Evolutionary conservation across 1,140 invertebrate species (phyloP).

Genomic region (Antheraea pernyi): DNA sequence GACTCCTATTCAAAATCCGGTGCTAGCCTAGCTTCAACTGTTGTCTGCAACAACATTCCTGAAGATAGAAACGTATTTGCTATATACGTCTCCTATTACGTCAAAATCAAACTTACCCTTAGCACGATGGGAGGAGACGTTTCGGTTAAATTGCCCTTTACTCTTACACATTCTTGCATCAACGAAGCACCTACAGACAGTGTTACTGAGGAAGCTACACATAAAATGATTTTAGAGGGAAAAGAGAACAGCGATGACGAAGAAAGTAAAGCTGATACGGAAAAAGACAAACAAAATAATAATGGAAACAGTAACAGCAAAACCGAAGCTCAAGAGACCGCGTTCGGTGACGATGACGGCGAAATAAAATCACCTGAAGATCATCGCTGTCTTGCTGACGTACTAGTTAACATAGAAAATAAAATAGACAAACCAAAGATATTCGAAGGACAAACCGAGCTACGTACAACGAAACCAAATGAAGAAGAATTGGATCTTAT

Average conservation of each 20-base stretch:
- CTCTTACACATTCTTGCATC: conserved; percentile 79
- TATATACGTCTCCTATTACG: conserved; percentile 94
- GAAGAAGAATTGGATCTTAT: conserved; percentile 76
- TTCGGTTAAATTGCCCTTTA: conserved; percentile 90
- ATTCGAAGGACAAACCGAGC: conserved; percentile 58
- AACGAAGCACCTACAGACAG: conserved; percentile 74
- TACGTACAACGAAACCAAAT: conserved; percentile 56
- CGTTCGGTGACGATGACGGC: conserved; percentile 45
- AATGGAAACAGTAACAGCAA: conserved; percentile 39
- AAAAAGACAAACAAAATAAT: conserved; percentile 62
- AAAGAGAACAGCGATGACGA: conserved; percentile 69
- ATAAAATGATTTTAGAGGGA: conserved; percentile 71
- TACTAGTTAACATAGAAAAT: conserved; percentile 66
- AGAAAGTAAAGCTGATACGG: conserved; percentile 51
- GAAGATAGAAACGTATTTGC: conserved; percentile 92
- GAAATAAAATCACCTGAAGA: conserved; percentile 57
- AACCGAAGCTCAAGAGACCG: conserved; percentile 34
- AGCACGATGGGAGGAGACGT: conserved; percentile 90
- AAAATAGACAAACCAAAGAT: conserved; percentile 63
- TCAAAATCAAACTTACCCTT: conserved; percentile 90
- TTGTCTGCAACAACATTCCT: conserved; percentile 80
- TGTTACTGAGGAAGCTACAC: conserved; percentile 66
- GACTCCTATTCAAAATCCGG: conserved; percentile 87
- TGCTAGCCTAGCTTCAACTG: conserved; percentile 84
- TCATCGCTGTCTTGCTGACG: conserved; percentile 59